These are phyloP conservation scores for Zhengitettix transpicula DNA, from an alignment of 2,888 invertebrate species.

Conservation along the genomic window DNA sequence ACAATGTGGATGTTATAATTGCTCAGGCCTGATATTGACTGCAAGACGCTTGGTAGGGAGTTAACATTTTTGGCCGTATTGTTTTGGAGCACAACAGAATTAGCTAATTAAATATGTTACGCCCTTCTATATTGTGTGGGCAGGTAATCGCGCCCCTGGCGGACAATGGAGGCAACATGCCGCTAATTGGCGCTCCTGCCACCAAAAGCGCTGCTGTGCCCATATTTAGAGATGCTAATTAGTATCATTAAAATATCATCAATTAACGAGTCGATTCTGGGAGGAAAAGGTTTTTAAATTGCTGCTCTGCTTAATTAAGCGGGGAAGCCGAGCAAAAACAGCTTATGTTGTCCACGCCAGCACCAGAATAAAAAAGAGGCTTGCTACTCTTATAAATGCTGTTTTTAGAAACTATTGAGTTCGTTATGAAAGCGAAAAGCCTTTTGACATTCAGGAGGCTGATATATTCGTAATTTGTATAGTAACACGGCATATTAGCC, in stretches of 20 bases:
- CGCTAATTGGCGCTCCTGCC: not conserved
- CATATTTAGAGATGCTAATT: constrained; percentile 3
- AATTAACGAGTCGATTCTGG: constrained; percentile 5
- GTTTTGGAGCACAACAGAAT: not conserved
- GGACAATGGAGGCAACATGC: not conserved
- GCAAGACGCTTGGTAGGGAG: no score
- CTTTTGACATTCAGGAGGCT: no score
- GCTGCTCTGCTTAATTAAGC: not conserved
- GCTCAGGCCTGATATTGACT: no score
- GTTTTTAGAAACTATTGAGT: no score
- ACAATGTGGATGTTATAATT: no score
- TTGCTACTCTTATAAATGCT: no score
- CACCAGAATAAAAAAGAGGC: not conserved
- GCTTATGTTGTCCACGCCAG: not conserved
- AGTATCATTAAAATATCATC: constrained; percentile 7
- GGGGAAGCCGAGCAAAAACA: not conserved
- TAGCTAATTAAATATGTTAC: not conserved
- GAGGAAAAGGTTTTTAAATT: constrained; percentile 4
- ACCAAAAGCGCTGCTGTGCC: no score
- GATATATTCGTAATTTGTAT: no score
- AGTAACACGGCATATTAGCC: no score
- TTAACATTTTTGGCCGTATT: no score
- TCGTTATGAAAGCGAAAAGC: no score
- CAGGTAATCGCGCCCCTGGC: not conserved
- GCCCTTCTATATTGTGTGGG: not conserved